Percentiles rank a stretch among this genome's conserved stretches.
These are phyloP conservation scores for Aurelia coerulea DNA, from an alignment of 30 jellyfish, hydroid and myxozoan genomes.

Conservation along the genomic window DNA sequence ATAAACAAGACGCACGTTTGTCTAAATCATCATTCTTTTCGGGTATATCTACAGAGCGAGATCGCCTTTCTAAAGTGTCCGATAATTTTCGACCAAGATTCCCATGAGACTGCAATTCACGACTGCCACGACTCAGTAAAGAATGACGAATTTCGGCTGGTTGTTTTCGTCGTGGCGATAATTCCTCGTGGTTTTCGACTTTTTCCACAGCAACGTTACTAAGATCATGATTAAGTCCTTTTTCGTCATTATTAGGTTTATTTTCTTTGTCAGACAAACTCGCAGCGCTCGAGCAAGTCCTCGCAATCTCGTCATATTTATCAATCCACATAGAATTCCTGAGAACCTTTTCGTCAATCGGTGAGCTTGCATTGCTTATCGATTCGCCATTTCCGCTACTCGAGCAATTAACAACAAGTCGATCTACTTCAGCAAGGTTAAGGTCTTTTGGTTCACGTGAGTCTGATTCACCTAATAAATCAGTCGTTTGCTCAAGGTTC, in stretches of 20 bases:
- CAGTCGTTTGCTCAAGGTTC: not conserved
- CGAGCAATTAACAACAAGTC: constrained; percentile 36
- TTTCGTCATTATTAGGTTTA: not conserved
- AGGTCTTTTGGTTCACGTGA: not conserved
- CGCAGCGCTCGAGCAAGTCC: constrained; percentile 51
- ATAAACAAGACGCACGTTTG: constrained; percentile 36
- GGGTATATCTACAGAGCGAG: constrained; percentile 49
- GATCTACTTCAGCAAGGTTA: constrained; percentile 17
- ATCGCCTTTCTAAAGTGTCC: constrained; percentile 7
- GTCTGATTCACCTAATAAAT: not conserved
- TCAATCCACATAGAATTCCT: constrained; percentile 71
- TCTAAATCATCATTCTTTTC: not conserved
- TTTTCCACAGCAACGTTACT: not conserved
- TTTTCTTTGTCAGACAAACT: constrained; percentile 10
- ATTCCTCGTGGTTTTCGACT: not conserved
- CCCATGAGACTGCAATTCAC: constrained; percentile 36
- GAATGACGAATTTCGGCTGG: constrained; percentile 60
- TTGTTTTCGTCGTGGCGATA: constrained; percentile 32
- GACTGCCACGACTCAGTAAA: constrained; percentile 55
- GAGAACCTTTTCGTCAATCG: constrained; percentile 52
- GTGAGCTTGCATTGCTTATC: constrained; percentile 12
- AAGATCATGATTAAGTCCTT: too few species aligned
- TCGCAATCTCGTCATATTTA: constrained; percentile 67
- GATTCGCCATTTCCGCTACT: not conserved
- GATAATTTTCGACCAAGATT: not conserved